A percentile compares a stretch with the other conserved stretches of the same genome.
phyloP scores from a whole-genome alignment of 2,888 invertebrate genomes.

The Panopea generosa region DNA sequence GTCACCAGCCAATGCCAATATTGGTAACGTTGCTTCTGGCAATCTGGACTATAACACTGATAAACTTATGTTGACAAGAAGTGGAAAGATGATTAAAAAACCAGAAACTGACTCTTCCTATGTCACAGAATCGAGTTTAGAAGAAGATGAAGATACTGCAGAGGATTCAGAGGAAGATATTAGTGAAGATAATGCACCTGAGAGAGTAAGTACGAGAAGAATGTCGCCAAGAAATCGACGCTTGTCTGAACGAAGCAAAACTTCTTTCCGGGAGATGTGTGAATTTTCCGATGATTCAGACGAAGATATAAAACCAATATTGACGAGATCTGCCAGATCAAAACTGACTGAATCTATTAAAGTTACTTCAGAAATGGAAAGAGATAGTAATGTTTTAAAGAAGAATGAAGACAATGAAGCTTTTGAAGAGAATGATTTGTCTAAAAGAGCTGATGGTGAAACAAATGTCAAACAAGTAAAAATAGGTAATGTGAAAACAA shows the following conservation, averaged over 20 bases:
- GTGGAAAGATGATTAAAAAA: slow-evolving; percentile 33
- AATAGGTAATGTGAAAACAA: background rate
- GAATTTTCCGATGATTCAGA: slow-evolving; percentile 17
- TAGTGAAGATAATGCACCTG: slow-evolving; percentile 18
- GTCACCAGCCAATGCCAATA: background rate
- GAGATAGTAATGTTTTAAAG: too few relatives aligned
- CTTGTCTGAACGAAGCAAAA: slow-evolving; percentile 26
- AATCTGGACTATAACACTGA: background rate
- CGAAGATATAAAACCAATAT: slow-evolving; percentile 27
- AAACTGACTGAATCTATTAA: background rate
- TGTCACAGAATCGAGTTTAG: slow-evolving; percentile 36
- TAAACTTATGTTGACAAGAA: slow-evolving; percentile 31
- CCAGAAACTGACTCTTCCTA: slow-evolving; percentile 33
- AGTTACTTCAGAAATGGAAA: too few relatives aligned
- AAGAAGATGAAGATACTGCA: slow-evolving; percentile 22
- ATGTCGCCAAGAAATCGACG: slow-evolving; percentile 29
- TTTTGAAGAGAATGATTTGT: too few relatives aligned
- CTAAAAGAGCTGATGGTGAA: background rate
- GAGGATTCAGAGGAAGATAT: slow-evolving; percentile 12
- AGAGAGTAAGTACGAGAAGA: slow-evolving; percentile 8
- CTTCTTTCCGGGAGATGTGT: background rate
- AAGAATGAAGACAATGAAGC: too few relatives aligned
- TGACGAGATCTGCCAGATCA: slow-evolving; percentile 20
- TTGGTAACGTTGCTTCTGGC: background rate
- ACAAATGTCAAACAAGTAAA: background rate